Base-by-base conservation (phyloP, 2,888 invertebrate genomes). In the Polymixis flavicincta region DNA sequence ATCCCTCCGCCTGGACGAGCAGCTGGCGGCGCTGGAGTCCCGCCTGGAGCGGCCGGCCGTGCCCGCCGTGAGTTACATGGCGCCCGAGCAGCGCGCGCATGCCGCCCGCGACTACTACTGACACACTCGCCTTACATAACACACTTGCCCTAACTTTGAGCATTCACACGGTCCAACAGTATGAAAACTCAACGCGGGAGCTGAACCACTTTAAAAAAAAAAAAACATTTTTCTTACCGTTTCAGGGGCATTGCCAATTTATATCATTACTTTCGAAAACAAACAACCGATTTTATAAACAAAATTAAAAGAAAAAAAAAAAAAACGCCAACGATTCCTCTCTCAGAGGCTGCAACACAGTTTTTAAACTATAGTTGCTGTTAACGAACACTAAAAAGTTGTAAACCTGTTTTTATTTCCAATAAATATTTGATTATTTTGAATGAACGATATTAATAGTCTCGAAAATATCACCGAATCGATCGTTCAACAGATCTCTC, bases 21-120 rank as follows among this genome's bases (percentile, higher is more conserved):
- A 98, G 93, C 96, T 98, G 87, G 98, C 98, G 92, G 98, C 98
- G 94, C 97, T 98, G 88, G 98, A 98, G 95, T 98, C 98, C 83
- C 98, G 98, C 85, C 97, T 98, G 89, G 97, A 97, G 93, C 97
- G 97, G 76, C 97, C 97, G 93, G 97, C 98, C 91, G 97, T 98
- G 94, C 98, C 96, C 90, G 95, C 95, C 93, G 96, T 96, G 96
- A 96, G 96, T 96, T 95, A 94, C 94, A 90, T 92, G 84, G 88
- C 92, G 84, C 68, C 85, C 74, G 88, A 89, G 61, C 77, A 78
- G 61, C 87, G 88, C 67, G 80, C 89, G 86, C 92, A 89, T 87
- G 89, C 90, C 80, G 71, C 55, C 28, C 67, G 78, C 74, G 78
- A 84, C 89, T 92, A 94, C 92, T 95, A 95, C 91, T 95, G 93